Evolutionary conservation across 2,113 vertebrate genomes (phyloP), one percentile per base, ranked within the genome.

Genomic region (Zosterops hypoxanthus): DNA sequence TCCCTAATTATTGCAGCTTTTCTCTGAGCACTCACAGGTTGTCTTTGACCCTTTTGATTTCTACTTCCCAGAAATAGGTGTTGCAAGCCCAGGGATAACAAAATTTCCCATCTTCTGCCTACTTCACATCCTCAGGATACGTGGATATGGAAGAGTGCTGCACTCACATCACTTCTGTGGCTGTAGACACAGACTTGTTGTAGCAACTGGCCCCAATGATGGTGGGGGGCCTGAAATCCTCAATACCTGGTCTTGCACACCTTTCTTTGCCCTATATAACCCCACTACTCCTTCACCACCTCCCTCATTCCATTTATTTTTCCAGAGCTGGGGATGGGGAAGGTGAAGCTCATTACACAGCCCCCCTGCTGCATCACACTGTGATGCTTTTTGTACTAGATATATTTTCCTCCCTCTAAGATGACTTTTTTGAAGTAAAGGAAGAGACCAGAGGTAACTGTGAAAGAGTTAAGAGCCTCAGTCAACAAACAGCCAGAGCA

Each of bases 241-340:
- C 0, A 0, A 7, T 2, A 52, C 8, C 39, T 64, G 33, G 6
- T 39, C 44, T 60, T 80, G 49, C 31, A 72, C 50, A 36, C 33
- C 26, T 39, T 83, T 56, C 41, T 88, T 34, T 92, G 44, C 23
- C 6, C 31, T 61, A 2, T 6, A 25, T 8, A 57, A 11, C 42
- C 47, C 28, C 61, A n/a, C 16, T 42, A 26, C 3, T 91, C 39
- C 39, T 68, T 20, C 57, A 64, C 20, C n/a, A 33, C 23, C 29
- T 50, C 53, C 18, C 59, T 64, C 41, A 47, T 34, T 69, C 44
- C 12, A 75, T 79, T 79, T 65, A 57, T 61, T 78, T 12, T 29
- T 8, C 50, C 34, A 68, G 34, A 63, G 33, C 44, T 72, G 34
- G 18, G 36, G 44, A 76, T 42, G 4, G 15, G 44, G 21, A 91